Evolutionary conservation across 1,140 invertebrate species (phyloP).

Genomic region (Pollicipes pollicipes): DNA sequence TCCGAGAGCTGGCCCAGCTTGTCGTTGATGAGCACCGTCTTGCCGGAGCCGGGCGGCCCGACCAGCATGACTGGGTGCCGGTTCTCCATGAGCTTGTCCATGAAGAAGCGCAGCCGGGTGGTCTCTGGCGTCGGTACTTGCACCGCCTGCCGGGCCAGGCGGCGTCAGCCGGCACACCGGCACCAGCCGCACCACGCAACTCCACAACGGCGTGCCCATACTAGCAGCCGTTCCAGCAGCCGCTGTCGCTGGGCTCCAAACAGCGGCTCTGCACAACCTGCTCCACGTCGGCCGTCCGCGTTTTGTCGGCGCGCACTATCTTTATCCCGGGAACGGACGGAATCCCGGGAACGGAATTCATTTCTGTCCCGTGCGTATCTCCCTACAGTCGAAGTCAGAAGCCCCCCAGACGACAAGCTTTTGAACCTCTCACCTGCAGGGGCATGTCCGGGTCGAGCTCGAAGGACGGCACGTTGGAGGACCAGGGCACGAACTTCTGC

Average conservation of each 20-base stretch:
- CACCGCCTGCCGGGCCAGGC: slow-evolving; percentile 51
- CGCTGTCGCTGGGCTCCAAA: too few relatives aligned
- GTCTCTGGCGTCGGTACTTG: slow-evolving; percentile 88
- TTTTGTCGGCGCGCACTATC: too few relatives aligned
- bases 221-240: too few relatives aligned
- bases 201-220: too few relatives aligned
- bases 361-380: too few relatives aligned
- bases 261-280: too few relatives aligned
- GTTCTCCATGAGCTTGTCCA: slow-evolving; percentile 72
- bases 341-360: too few relatives aligned
- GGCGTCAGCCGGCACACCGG: neutral
- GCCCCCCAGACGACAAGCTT: too few relatives aligned
- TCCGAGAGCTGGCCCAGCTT: slow-evolving; percentile 64
- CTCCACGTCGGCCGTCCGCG: too few relatives aligned
- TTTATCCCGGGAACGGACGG: too few relatives aligned
- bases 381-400: too few relatives aligned
- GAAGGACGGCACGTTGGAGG: slow-evolving; percentile 69
- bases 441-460: slow-evolving; percentile 81
- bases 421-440: slow-evolving; percentile 50
- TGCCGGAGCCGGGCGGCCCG: slow-evolving; percentile 75
- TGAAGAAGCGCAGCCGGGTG: slow-evolving; percentile 68
- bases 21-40: slow-evolving; percentile 71
- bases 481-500: slow-evolving; percentile 77
- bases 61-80: slow-evolving; percentile 80
- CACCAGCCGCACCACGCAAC: slow-evolving; percentile 10